Base-by-base conservation (phyloP, 2,113 vertebrate species). In the Sylvilagus bachmani region DNA sequence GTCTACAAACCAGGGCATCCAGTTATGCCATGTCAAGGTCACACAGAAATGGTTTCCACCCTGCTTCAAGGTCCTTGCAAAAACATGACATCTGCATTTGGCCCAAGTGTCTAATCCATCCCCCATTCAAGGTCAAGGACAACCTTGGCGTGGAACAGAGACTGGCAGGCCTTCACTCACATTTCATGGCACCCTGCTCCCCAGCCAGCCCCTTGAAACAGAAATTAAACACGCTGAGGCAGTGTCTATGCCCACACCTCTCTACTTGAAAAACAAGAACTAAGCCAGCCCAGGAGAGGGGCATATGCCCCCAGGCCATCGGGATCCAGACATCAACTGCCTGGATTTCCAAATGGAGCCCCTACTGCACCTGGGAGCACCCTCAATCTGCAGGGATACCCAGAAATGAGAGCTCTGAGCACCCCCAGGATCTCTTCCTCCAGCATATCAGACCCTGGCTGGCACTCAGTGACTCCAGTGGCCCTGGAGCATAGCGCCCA, bases 1-100 rank as follows among this genome's bases (percentile, higher is more conserved):
- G 62, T 91, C 94, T 90, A 88, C 78, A 97, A 96, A 97, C 64
- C 88, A 97, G 94, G 88, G 78, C 89, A 92, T 66, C 83, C 29
- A 27, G 82, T 78, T 64, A 85, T 51, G 51, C 13, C 78, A 89
- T 17, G 64, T 93, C 96, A 97, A 94, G 95, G 86, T 96, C 89
- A 69, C 5, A 66, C 5, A 86, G 73, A 95, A 90, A 79, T 21
- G 75, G 10, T 53, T 75, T 67, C 66, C 6, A 7, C 53, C 55
- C 67, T 33, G 3, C 71, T 73, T 90, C 83, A 94, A 94, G 67
- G 33, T 84, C 67, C 80, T 58, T 38, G 87, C 70, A 69, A 62
- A 31, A n/a, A 78, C 44, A 36, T 31, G 22, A 87, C 0, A 53
- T 51, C 33, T 2, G 61, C 19, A 16, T 16, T 49, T 38, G 2